Evolutionary conservation across 2,113 vertebrate species (phyloP), one percentile per base, ranked within the genome.

Genomic region (Hydrolagus affinis): DNA sequence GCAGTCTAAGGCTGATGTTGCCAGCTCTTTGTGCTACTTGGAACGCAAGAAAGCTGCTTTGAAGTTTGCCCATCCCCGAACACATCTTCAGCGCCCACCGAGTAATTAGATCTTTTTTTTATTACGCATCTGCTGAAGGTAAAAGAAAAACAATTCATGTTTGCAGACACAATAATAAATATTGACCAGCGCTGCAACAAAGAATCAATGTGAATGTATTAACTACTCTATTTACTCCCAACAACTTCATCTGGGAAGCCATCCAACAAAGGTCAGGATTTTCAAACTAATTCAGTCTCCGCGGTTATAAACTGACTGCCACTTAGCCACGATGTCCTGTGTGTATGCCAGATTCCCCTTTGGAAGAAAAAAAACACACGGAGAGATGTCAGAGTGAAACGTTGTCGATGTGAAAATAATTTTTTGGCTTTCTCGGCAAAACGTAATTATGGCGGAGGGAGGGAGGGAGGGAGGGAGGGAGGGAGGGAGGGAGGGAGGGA

Each of bases 161-260:
- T 60, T 77, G 56, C 21, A 60, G n/a, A 59, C 56, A n/a, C 4
- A 57, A 60, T 75, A 75, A 75, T 69, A 69, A 69, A 83, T 68
- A 83, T 68, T 68, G 62, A 83, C 28, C 25, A 32, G 8, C 62
- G 32, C 2, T 30, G 28, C 25, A 83, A 75, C 73, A 75, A 66
- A 83, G 25, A 28, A 83, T 83, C 78, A 83, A 83, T 83, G 78
- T 64, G 78, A 83, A 68, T 66, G 32, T 68, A 66, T 83, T 66
- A 83, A 32, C 78, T 62, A 83, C 21, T 19, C 60, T 73, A 30
- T 30, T 73, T 75, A 32, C 32, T 80, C 12, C n/a, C 15, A 23
- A 23, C 62, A 62, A 78, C 59, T 23, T 64, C 12, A 64, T 30
- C 57, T 80, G 60, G 60, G 62, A 17, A 83, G 0, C 4, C 11